Percentiles rank a stretch among this genome's conserved stretches.
phyloP scores from a whole-genome alignment of 2,113 vertebrate species.

The Mustela lutreola region DNA sequence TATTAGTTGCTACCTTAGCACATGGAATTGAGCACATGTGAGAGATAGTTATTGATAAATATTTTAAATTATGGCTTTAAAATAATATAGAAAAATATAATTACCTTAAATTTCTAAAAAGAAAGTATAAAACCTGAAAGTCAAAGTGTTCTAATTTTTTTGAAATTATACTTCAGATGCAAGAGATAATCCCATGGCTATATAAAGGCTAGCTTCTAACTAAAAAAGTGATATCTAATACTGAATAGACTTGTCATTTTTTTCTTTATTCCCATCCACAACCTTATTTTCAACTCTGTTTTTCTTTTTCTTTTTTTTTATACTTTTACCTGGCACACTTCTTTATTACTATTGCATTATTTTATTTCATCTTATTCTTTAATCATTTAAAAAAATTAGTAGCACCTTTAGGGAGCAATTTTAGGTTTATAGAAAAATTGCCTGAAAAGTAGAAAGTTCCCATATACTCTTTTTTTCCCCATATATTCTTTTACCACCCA shows the following conservation, averaged over 20 bases:
- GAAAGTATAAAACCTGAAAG: constrained; percentile 33
- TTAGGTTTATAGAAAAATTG: background rate
- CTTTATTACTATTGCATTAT: background rate
- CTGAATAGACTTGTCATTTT: background rate
- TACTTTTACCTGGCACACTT: background rate
- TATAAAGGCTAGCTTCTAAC: constrained; percentile 6
- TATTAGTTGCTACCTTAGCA: constrained; percentile 23
- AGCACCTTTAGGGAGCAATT: background rate
- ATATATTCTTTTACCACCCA: background rate
- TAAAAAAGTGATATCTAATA: background rate
- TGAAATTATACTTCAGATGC: constrained; percentile 4
- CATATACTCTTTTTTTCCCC: background rate
- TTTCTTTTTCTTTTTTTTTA: background rate
- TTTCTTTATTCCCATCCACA: background rate
- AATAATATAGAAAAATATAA: constrained; percentile 48
- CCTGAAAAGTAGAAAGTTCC: background rate
- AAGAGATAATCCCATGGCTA: background rate
- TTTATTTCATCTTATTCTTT: constrained; percentile 5
- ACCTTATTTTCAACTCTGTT: background rate
- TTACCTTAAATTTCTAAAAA: constrained; percentile 30
- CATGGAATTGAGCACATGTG: background rate
- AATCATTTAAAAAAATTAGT: background rate
- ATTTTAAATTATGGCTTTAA: constrained; percentile 51
- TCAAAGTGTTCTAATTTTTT: constrained; percentile 33
- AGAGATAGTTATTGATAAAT: constrained; percentile 30